Percentiles rank a stretch among this genome's conserved stretches.
These are phyloP conservation scores for Drosophila maculinotata DNA, from an alignment of 2,888 invertebrate species.

Conservation along the genomic window DNA sequence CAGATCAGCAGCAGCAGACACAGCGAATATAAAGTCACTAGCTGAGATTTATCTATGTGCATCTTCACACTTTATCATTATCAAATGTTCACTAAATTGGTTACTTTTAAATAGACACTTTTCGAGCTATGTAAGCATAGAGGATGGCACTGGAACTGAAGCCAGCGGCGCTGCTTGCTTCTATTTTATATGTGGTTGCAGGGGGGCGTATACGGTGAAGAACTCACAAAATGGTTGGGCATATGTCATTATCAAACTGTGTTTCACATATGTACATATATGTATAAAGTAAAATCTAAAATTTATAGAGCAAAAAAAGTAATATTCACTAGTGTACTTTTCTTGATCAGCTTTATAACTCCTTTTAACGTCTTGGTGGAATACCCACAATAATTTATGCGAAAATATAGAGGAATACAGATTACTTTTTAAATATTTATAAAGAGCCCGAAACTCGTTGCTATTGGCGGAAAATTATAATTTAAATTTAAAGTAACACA, in stretches of 20 bases:
- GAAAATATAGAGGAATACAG: too few relatives aligned
- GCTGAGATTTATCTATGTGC: conserved; percentile 6
- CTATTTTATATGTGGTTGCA: conserved; percentile 43
- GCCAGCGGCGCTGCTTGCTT: background rate
- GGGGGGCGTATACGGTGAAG: conserved; percentile 43
- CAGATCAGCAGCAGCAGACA: conserved; percentile 23
- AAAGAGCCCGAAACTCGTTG: too few relatives aligned
- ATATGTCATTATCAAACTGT: conserved; percentile 7
- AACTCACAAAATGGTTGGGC: too few relatives aligned
- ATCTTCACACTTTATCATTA: conserved; percentile 40
- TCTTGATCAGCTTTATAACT: too few relatives aligned
- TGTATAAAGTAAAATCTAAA: background rate
- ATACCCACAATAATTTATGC: too few relatives aligned
- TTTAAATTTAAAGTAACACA: too few relatives aligned
- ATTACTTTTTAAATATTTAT: too few relatives aligned
- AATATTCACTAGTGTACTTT: background rate
- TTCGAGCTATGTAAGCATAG: conserved; percentile 12
- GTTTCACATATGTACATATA: background rate
- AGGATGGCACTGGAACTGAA: conserved; percentile 30
- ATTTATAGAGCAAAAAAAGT: background rate
- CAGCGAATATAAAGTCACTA: background rate
- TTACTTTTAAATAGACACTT: background rate
- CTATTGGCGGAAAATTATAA: too few relatives aligned
- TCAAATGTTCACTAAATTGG: background rate
- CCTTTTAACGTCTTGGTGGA: too few relatives aligned